Percentiles rank a stretch among this genome's conserved stretches.
These are phyloP conservation scores for Hemibagrus guttatus DNA, from an alignment of 2,797 vertebrate genomes.

Conservation along the genomic window DNA sequence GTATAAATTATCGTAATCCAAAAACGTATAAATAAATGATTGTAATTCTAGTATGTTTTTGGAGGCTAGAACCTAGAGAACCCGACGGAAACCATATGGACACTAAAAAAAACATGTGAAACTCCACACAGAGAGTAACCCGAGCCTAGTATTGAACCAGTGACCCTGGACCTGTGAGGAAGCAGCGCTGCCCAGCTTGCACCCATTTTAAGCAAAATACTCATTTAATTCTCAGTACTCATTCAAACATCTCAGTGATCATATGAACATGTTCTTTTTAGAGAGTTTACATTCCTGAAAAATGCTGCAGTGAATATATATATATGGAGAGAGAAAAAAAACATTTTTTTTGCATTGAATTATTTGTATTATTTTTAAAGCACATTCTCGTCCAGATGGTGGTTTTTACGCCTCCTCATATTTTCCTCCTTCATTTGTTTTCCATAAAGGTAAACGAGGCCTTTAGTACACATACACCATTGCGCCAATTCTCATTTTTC, in stretches of 20 bases:
- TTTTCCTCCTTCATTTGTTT: conserved; percentile 9
- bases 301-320: too few species aligned
- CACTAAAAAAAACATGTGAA: not conserved
- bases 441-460: not conserved
- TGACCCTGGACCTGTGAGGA: not conserved
- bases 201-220: conserved; percentile 5
- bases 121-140: not conserved
- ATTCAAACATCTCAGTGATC: not conserved
- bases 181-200: not conserved
- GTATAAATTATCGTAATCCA: not conserved
- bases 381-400: not conserved
- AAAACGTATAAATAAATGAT: not conserved
- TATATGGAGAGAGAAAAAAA: too few species aligned
- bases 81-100: not conserved
- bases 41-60: not conserved
- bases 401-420: not conserved
- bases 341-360: not conserved
- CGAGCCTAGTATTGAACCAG: not conserved
- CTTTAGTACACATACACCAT: not conserved
- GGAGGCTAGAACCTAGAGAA: not conserved
- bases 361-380: not conserved
- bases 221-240: not conserved
- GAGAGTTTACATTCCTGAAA: not conserved
- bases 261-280: not conserved
- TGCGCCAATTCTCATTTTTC: not conserved